A percentile compares a stretch with the other conserved stretches of the same genome.
phyloP scores from a whole-genome alignment of 2,113 vertebrate species.

The Marmota monax region DNA sequence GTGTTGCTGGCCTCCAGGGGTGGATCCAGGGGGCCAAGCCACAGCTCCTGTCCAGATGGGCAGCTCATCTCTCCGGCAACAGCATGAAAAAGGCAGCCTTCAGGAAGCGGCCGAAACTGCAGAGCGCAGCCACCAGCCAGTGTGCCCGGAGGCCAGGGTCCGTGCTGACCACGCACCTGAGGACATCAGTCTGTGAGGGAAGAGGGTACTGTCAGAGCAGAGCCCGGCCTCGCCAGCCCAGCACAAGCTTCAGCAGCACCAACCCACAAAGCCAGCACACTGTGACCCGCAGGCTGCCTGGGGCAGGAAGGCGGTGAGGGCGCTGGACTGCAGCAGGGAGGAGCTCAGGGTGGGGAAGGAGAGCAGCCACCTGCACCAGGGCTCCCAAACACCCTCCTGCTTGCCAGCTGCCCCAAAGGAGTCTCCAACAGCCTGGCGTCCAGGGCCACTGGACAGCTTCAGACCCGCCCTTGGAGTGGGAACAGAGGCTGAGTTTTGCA shows the following conservation, averaged over 20 bases:
- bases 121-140: constrained; percentile 93
- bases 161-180: constrained; percentile 95
- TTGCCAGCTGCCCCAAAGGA: not conserved
- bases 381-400: too few relatives aligned
- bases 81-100: constrained; percentile 94
- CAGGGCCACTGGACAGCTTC: too few relatives aligned
- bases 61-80: constrained; percentile 94
- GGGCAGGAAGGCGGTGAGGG: not conserved
- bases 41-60: accelerated
- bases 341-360: accelerated
- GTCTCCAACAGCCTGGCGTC: accelerated
- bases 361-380: too few relatives aligned
- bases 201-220: constrained; percentile 46
- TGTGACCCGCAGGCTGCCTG: accelerated
- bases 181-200: constrained; percentile 92
- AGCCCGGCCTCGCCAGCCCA: not conserved
- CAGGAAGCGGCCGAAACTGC: constrained; percentile 94
- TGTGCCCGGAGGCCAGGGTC: constrained; percentile 94
- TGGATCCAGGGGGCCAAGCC: not conserved
- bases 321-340: not conserved
- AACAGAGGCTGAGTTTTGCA: not conserved
- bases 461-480: not conserved
- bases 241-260: too few relatives aligned
- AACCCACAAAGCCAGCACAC: not conserved
- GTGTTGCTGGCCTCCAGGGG: not conserved